These are phyloP conservation scores for Argyrosomus regius DNA, from an alignment of 2,797 vertebrate genomes.

Conservation along the genomic window DNA sequence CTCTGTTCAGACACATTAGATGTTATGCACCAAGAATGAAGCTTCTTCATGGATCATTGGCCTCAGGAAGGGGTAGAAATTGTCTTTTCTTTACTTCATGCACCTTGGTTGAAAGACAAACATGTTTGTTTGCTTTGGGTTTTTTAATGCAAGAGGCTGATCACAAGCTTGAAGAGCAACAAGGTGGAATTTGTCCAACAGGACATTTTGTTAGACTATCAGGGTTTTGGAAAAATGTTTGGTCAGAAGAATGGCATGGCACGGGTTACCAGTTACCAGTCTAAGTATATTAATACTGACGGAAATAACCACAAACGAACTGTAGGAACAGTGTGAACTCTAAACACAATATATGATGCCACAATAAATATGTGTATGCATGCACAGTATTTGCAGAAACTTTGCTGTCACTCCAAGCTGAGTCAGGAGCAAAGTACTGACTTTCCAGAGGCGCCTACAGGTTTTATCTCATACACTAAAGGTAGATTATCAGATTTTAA, in stretches of 20 bases:
- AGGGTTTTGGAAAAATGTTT: no score
- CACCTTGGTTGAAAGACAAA: conserved; percentile 20
- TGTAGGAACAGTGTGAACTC: neutral
- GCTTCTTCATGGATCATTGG: conserved; percentile 34
- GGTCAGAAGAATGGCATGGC: no score
- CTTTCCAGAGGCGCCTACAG: neutral
- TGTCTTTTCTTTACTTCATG: conserved; percentile 47
- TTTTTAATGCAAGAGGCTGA: conserved; percentile 14
- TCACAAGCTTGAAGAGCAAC: conserved; percentile 19
- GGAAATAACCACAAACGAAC: neutral
- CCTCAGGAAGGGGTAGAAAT: neutral
- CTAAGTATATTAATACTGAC: neutral
- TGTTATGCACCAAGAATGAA: conserved; percentile 13
- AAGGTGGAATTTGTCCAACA: neutral
- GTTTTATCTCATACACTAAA: neutral
- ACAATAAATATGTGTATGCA: neutral
- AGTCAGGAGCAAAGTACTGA: no score
- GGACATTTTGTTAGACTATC: no score
- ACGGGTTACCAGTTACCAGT: neutral
- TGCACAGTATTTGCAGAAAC: no score
- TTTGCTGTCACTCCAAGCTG: neutral
- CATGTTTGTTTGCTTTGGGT: conserved; percentile 22
- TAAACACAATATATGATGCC: neutral
- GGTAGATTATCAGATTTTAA: neutral
- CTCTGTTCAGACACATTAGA: conserved; percentile 28